Evolutionary conservation across 1,140 invertebrate species (phyloP), one percentile per base, ranked within the genome.

Genomic region (Metaphire vulgaris): DNA sequence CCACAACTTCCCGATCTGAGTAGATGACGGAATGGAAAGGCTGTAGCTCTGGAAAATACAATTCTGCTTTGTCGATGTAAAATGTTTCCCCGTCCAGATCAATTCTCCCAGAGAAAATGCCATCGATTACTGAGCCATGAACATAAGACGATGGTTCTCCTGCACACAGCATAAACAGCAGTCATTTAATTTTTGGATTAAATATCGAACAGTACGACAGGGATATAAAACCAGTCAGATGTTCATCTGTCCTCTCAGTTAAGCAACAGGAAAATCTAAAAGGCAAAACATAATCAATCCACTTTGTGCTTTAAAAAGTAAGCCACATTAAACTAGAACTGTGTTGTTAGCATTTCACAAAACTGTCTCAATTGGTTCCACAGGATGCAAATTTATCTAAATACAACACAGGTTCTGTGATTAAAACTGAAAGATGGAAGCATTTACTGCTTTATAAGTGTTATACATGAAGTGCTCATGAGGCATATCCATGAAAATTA

Each of bases 71-170:
- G 88, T 99, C 97, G 78, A 99, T 92, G 86, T 92, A 98, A 89
- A 90, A 99, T 67, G 90, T 89, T 75, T 91, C 92, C 32, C 85
- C 41, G 21, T 21, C 88, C 76, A 93, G 91, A 80, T 92, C 87
- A 79, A 99, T 95, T 87, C 95, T 93, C 69, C 97, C 97, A 83
- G 97, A 93, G 87, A 99, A 99, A 74, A 98, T 90, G 76, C 97
- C 97, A 85, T 96, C 91, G 80, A 91, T 90, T 83, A 99, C 89
- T 81, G 95, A 96, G 78, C 97, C 96, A 88, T 93, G 96, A 79
- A 95, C 94, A 77, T 89, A 87, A 82, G 93, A 73, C 21, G 69
- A 71, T 1, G 69, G 69, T 6, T 71, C 69, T 6, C 69, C 69
- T 71, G 21, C 41, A n/a, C 41, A 56, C 6, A 56, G 6, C 6